These are phyloP conservation scores for Machimus atricapillus DNA, from an alignment of 2,888 invertebrate species.

Conservation along the genomic window DNA sequence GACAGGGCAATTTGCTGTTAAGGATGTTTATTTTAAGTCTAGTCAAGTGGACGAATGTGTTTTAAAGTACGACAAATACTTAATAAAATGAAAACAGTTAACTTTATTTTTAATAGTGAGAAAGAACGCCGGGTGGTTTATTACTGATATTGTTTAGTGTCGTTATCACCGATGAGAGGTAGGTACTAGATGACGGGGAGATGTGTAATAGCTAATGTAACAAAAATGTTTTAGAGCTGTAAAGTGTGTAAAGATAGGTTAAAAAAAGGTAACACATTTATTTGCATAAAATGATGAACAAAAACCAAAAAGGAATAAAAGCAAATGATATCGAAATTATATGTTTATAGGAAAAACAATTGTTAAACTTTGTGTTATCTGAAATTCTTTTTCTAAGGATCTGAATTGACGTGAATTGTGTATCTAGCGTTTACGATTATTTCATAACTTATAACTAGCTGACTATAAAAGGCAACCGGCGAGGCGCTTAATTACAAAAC, in stretches of 20 bases:
- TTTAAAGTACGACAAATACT: not conserved
- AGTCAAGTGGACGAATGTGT: not conserved
- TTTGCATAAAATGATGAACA: not conserved
- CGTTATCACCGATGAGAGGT: not conserved
- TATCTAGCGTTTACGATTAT: conserved; percentile 12
- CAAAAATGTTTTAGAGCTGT: conserved; percentile 31
- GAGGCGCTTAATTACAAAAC: not conserved
- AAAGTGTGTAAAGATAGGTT: conserved; percentile 36
- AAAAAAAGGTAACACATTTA: not conserved
- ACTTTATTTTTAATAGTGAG: conserved; percentile 47
- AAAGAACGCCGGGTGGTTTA: conserved; percentile 17
- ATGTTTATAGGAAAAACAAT: conserved; percentile 16
- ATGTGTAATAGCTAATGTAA: conserved; percentile 25
- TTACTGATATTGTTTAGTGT: not conserved
- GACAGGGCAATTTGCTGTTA: conserved; percentile 39
- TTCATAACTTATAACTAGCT: conserved; percentile 41
- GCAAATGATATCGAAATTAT: not conserved
- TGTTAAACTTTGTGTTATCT: conserved; percentile 11
- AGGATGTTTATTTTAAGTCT: conserved; percentile 10
- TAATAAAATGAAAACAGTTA: conserved; percentile 46
- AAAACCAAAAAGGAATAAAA: not conserved
- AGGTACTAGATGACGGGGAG: not conserved
- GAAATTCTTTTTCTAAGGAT: conserved; percentile 7
- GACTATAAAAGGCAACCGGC: conserved; percentile 36
- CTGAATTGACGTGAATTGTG: conserved; percentile 13